phyloP scores from a whole-genome alignment of 2,888 invertebrate species.

The Platycheirus albimanus region DNA sequence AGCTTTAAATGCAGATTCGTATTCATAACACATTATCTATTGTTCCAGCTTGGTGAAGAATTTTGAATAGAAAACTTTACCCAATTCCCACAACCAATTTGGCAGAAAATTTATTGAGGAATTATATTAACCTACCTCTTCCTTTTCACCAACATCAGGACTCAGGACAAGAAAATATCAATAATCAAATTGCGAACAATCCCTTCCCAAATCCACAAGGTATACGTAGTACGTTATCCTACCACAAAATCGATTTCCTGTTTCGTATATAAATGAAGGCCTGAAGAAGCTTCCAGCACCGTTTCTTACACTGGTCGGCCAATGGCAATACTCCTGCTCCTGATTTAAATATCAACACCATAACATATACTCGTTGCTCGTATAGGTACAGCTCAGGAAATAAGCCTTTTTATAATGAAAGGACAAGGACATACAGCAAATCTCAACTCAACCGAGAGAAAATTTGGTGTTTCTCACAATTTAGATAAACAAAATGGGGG shows the following conservation, averaged over 20 bases:
- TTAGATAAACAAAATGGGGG: not conserved
- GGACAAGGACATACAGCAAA: not conserved
- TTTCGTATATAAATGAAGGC: not conserved
- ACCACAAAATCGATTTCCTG: slow-evolving; percentile 32
- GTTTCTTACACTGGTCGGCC: not conserved
- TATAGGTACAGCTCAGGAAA: not conserved
- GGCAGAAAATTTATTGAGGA: not conserved
- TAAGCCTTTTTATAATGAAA: not conserved
- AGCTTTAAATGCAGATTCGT: too few species aligned
- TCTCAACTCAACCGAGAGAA: slow-evolving; percentile 20
- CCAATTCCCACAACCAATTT: slow-evolving; percentile 11
- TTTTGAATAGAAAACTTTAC: not conserved
- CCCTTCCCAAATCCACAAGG: slow-evolving; percentile 45
- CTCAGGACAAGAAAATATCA: slow-evolving; percentile 48
- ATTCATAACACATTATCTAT: too few species aligned
- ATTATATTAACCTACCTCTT: not conserved
- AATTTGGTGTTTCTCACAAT: slow-evolving; percentile 28
- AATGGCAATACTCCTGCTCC: not conserved
- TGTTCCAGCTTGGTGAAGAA: not conserved
- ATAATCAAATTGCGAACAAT: slow-evolving; percentile 44
- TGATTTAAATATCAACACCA: slow-evolving; percentile 22
- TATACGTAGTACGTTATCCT: not conserved
- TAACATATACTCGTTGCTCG: too few species aligned
- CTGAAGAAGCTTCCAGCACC: slow-evolving; percentile 1
- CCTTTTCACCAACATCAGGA: not conserved